phyloP scores from a whole-genome alignment of 2,888 invertebrate species.

The Pherbina coryleti region DNA sequence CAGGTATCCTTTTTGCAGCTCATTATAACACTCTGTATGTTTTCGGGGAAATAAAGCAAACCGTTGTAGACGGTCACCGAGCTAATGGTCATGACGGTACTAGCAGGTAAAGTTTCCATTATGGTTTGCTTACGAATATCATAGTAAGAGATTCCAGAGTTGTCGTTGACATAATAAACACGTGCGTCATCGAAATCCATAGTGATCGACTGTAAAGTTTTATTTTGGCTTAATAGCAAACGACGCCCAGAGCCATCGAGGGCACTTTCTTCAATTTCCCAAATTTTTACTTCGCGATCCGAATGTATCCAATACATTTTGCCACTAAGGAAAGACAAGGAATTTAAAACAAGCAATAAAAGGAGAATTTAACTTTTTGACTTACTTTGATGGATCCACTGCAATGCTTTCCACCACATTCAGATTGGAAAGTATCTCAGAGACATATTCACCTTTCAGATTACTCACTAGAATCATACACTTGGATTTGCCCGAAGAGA shows the following conservation, averaged over 20 bases:
- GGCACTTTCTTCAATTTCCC: slow-evolving; percentile 74
- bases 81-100: slow-evolving; percentile 66
- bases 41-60: slow-evolving; percentile 78
- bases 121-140: slow-evolving; percentile 70
- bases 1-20: slow-evolving; percentile 75
- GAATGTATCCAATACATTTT: slow-evolving; percentile 74
- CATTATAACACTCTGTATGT: slow-evolving; percentile 74
- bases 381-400: slow-evolving; percentile 75
- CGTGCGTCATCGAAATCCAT: slow-evolving; percentile 74
- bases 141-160: slow-evolving; percentile 74
- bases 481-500: slow-evolving; percentile 73
- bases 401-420: slow-evolving; percentile 76
- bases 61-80: slow-evolving; percentile 78
- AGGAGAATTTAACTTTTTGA: neutral
- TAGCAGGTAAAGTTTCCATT: slow-evolving; percentile 59
- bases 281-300: slow-evolving; percentile 61
- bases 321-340: slow-evolving; percentile 66
- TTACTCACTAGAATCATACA: slow-evolving; percentile 78
- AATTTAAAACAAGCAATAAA: neutral
- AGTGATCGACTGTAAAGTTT: slow-evolving; percentile 72
- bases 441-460: slow-evolving; percentile 79
- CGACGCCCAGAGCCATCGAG: slow-evolving; percentile 76
- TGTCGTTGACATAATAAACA: slow-evolving; percentile 80
- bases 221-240: slow-evolving; percentile 57
- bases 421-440: slow-evolving; percentile 67